These are phyloP conservation scores for Nannobrachium achirus DNA, from an alignment of 2,113 vertebrate genomes.

Conservation along the genomic window DNA sequence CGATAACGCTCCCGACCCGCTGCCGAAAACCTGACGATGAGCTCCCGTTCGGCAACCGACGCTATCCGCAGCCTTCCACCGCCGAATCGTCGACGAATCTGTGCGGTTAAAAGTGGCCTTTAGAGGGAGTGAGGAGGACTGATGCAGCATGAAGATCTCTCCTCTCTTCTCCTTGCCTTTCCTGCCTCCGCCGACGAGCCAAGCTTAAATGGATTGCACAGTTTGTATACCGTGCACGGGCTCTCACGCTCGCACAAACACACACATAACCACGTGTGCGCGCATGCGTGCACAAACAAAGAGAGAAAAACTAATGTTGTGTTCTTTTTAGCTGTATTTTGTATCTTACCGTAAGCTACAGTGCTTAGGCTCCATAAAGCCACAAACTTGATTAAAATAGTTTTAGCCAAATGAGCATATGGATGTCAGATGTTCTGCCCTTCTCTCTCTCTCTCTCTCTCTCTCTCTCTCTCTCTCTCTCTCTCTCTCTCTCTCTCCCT, in stretches of 20 bases:
- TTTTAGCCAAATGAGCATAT: constrained; percentile 53
- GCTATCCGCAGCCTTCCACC: too few species aligned
- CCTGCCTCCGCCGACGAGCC: constrained; percentile 37
- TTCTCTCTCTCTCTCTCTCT: constrained; percentile 5
- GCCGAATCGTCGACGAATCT: too few species aligned
- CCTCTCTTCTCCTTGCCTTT: constrained; percentile 16
- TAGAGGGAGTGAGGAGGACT: constrained; percentile 30
- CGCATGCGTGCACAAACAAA: too few species aligned
- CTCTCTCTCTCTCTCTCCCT: constrained; percentile 1
- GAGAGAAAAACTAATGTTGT: constrained; percentile 7
- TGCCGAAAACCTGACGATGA: too few species aligned
- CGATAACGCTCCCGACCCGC: too few species aligned
- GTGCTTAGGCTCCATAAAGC: constrained; percentile 31
- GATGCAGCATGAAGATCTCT: constrained; percentile 45
- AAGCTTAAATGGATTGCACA: constrained; percentile 17
- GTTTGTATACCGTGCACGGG: constrained; percentile 48
- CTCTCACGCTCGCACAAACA: constrained; percentile 42
- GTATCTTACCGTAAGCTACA: constrained; percentile 42
- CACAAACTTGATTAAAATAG: constrained; percentile 56
- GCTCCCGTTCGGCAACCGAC: too few species aligned
- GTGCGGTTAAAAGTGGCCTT: too few species aligned
- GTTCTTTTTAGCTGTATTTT: constrained; percentile 35
- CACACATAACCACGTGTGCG: too few species aligned
- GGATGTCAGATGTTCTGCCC: constrained; percentile 63
- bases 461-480: background rate